phyloP scores from a whole-genome alignment of 1,140 invertebrate species.

The Drosophila mauritiana region DNA sequence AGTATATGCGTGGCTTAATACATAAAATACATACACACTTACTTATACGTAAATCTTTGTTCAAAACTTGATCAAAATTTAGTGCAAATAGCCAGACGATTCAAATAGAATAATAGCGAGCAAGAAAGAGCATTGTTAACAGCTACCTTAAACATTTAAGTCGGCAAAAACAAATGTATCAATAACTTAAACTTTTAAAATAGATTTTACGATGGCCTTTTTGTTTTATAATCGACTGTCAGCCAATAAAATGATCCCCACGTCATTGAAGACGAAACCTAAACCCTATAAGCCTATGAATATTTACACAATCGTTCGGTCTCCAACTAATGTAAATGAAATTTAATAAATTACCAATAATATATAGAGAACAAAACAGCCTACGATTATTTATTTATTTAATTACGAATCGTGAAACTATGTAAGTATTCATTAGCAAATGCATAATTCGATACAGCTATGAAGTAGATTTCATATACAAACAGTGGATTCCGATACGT shows the following conservation, averaged over 20 bases:
- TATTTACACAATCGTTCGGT: conserved; percentile 50
- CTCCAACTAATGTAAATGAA: conserved; percentile 53
- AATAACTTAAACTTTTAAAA: conserved; percentile 41
- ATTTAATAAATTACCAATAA: conserved; percentile 51
- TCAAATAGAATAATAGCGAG: conserved; percentile 7
- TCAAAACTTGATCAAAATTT: conserved; percentile 25
- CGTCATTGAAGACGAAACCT: conserved; percentile 34
- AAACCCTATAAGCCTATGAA: conserved; percentile 46
- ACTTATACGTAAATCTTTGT: conserved; percentile 31
- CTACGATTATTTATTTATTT: background rate
- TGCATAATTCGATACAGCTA: too few relatives aligned
- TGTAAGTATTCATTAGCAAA: too few relatives aligned
- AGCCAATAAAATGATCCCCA: conserved; percentile 47
- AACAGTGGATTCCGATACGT: too few relatives aligned
- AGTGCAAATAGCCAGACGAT: conserved; percentile 25
- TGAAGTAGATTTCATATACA: too few relatives aligned
- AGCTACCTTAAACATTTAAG: conserved; percentile 9
- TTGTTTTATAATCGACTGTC: conserved; percentile 50
- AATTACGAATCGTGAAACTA: background rate
- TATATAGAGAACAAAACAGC: conserved; percentile 33
- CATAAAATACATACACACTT: conserved; percentile 2
- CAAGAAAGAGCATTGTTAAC: conserved; percentile 21
- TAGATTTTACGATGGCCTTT: conserved; percentile 47
- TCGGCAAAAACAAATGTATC: conserved; percentile 23
- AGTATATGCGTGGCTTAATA: conserved; percentile 7